Evolutionary conservation across 2,888 invertebrate species (phyloP), one percentile per base, ranked within the genome.

Genomic region (Alitta virens): DNA sequence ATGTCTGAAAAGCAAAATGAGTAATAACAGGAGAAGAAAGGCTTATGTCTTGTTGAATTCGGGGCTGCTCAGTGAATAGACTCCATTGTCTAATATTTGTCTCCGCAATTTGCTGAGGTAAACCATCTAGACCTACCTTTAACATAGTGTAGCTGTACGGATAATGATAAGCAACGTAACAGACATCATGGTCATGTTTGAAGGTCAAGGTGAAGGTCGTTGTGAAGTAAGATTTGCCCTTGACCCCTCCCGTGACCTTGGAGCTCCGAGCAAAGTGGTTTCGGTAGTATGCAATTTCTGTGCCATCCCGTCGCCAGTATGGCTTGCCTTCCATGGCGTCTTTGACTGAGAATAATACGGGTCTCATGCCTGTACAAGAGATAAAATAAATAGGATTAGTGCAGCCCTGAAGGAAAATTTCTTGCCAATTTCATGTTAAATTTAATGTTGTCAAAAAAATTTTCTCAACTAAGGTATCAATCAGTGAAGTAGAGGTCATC

Each of bases 121-220:
- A n/a, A n/a, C n/a, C n/a, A n/a, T n/a, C n/a, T n/a, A 33, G 7
- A 18, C 46, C 82, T 72, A 90, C 89, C 88, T 90, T 85, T 76
- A 91, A 84, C 80, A 87, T 87, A 21, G 90, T 88, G 78, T 91
- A 92, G 0, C 91, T 90, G 80, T 90, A 93, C 0, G 93, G 93
- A 78, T 89, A 92, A 82, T 93, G 92, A 77, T 92, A 93, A 1
- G 92, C 92, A 65, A 93, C 80, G 80, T 93, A 93, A 79, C 91
- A 90, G 56, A 91, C 86, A 77, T 93, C 93, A 66, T 88, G 86
- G 56, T 85, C 83, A 80, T 91, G 88, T 3, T 87, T 88, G 81
- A 93, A 92, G 54, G 85, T 86, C 38, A 93, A 85, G 69, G 87
- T 89, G 83, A 93, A 92, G 2, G 91, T 88, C 43, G 90, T 87